phyloP scores from a whole-genome alignment of 2,797 vertebrate species.

The Loriculus beryllinus region DNA sequence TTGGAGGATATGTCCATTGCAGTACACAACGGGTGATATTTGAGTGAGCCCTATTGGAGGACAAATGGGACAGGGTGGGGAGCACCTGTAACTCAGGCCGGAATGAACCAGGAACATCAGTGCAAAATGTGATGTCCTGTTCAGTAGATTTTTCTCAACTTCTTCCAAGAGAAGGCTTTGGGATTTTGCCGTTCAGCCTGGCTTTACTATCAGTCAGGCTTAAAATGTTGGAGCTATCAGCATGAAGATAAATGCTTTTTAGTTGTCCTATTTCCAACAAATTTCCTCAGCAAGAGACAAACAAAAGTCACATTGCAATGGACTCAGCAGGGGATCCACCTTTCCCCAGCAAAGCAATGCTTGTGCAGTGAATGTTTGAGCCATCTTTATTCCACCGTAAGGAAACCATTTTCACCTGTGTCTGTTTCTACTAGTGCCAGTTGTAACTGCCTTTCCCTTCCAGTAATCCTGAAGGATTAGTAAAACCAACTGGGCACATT shows the following conservation, averaged over 20 bases:
- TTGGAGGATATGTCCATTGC: neutral
- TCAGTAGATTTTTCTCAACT: neutral
- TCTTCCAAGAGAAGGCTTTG: neutral
- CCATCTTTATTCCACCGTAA: neutral
- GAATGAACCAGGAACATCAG: neutral
- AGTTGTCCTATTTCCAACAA: neutral
- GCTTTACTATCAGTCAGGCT: neutral
- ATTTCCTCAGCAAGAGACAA: neutral
- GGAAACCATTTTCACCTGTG: neutral
- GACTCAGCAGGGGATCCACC: neutral
- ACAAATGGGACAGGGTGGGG: neutral
- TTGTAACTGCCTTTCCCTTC: neutral
- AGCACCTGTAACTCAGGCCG: neutral
- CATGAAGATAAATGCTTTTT: neutral
- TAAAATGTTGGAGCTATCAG: neutral
- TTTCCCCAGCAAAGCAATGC: neutral
- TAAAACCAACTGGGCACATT: fast-evolving
- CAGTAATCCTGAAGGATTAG: fast-evolving
- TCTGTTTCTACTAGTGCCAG: neutral
- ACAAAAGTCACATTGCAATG: neutral
- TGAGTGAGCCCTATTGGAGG: neutral
- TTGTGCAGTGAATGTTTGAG: neutral
- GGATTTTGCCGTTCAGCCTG: neutral
- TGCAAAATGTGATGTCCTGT: neutral
- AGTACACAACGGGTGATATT: neutral